Base-by-base conservation (phyloP, 2,888 invertebrate genomes). In the Stenoptilia bipunctidactyla region DNA sequence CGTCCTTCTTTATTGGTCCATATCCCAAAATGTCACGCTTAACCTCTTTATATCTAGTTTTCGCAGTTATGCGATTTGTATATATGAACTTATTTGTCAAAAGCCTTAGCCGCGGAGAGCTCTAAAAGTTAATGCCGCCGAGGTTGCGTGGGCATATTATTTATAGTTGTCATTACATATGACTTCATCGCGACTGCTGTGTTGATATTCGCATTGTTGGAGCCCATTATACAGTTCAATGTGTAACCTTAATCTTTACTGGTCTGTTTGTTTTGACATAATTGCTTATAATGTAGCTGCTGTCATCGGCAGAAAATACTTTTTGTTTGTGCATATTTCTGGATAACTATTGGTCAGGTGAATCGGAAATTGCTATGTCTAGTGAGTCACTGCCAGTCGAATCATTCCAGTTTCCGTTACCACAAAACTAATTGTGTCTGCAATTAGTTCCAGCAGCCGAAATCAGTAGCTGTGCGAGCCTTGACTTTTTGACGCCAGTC, bases 391-490 rank as follows among this genome's bases (percentile, higher is more conserved):
- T 53, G 54, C 49, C 56, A 56, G 61, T 61, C 59, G 62, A 69
- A 72, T 74, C 57, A 69, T 76, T 68, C 66, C 61, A 59, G 62
- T 64, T 80, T 79, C 76, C 77, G 70, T 72, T 52, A 52, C 57
- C 51, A 56, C 61, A 52, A 58, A 58, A 64, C 61, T 72, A 72
- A 77, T 77, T 75, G 64, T 69, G 51, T 54, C 57, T 55, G 55
- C 58, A 50, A 77, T 80, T 79, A 75, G 77, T 80, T 77, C 75
- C 75, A 67, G 66, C 53, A 73, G 52, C 52, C 58, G 61, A 69
- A 66, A 69, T 63, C 62, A 61, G 51, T 44, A 51, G 41, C 51
- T 52, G 55, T 61, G 58, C 49, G 53, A 55, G 45, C 61, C 62
- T 61, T 59, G 56, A 48, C 41, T 39, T 30, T 30, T 30, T 8